A percentile compares a stretch with the other conserved stretches of the same genome.
These are phyloP conservation scores for Campylorhamphus procurvoides DNA, from an alignment of 2,113 vertebrate species.

Conservation along the genomic window DNA sequence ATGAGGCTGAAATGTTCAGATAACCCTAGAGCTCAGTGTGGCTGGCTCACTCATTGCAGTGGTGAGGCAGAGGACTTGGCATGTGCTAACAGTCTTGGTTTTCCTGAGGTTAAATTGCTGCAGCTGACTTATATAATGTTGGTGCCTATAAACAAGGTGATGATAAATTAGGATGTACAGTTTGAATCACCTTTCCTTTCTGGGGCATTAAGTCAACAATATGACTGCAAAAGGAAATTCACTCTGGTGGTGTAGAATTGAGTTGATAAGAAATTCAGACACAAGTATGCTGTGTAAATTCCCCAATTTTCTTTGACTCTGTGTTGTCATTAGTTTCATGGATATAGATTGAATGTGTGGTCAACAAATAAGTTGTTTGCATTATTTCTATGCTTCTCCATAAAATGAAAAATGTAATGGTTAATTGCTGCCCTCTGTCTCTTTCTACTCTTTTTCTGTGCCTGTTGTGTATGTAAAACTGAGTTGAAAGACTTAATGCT, in stretches of 20 bases:
- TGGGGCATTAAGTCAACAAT: background rate
- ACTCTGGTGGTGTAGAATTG: background rate
- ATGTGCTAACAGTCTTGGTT: background rate
- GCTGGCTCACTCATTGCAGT: background rate
- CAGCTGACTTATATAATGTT: background rate
- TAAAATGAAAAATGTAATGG: background rate
- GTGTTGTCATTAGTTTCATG: background rate
- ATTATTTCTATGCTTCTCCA: background rate
- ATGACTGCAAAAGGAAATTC: background rate
- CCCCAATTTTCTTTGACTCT: background rate
- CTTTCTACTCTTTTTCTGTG: background rate
- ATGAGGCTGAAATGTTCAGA: background rate
- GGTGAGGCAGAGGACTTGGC: background rate
- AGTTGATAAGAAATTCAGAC: background rate
- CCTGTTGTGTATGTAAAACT: background rate
- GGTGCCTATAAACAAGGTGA: background rate
- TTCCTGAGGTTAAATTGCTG: background rate
- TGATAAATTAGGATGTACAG: background rate
- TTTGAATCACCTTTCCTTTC: background rate
- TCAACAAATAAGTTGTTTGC: background rate
- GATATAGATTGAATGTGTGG: background rate
- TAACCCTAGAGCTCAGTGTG: background rate
- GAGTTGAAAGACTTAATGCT: background rate
- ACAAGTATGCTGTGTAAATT: background rate
- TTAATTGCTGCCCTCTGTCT: background rate